phyloP scores from a whole-genome alignment of 2,888 invertebrate genomes.

The Chaetogeoica ovagalla region DNA sequence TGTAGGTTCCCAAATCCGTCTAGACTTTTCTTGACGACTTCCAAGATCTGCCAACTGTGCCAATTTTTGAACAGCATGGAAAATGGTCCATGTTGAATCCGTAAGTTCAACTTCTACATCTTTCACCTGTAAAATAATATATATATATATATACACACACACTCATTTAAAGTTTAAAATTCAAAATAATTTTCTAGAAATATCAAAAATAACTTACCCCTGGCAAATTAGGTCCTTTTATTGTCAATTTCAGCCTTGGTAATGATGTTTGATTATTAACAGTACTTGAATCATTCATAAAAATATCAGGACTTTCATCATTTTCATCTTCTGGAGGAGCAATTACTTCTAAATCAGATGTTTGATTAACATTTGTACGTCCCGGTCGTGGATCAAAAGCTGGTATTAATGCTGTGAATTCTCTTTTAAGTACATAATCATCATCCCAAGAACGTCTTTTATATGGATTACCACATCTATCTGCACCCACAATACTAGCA shows the following conservation, averaged over 20 bases:
- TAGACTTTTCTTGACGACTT: slow-evolving; percentile 77
- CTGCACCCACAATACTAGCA: slow-evolving; percentile 59
- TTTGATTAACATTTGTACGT: slow-evolving; percentile 96
- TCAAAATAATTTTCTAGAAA: not conserved
- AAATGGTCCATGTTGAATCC: slow-evolving; percentile 88
- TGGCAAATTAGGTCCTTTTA: slow-evolving; percentile 78
- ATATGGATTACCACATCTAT: slow-evolving; percentile 56
- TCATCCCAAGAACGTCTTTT: slow-evolving; percentile 94
- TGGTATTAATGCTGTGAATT: slow-evolving; percentile 96
- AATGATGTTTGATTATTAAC: slow-evolving; percentile 25
- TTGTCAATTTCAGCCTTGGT: slow-evolving; percentile 64
- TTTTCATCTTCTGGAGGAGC: slow-evolving; percentile 63
- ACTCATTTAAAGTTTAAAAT: too few relatives aligned
- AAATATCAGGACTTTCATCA: slow-evolving; percentile 37
- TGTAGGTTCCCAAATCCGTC: slow-evolving; percentile 93
- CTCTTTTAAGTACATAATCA: slow-evolving; percentile 93
- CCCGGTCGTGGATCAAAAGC: slow-evolving; percentile 99
- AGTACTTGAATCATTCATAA: not conserved
- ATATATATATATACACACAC: too few relatives aligned
- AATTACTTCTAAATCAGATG: slow-evolving; percentile 88
- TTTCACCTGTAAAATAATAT: slow-evolving; percentile 61
- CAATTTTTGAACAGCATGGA: slow-evolving; percentile 89
- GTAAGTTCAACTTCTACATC: slow-evolving; percentile 83
- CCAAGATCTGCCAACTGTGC: slow-evolving; percentile 72
- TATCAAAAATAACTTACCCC: slow-evolving; percentile 62